Percentiles rank a stretch among this genome's conserved stretches.
phyloP scores from a whole-genome alignment of 2,113 vertebrate species.

The Scartelaos histophorus region DNA sequence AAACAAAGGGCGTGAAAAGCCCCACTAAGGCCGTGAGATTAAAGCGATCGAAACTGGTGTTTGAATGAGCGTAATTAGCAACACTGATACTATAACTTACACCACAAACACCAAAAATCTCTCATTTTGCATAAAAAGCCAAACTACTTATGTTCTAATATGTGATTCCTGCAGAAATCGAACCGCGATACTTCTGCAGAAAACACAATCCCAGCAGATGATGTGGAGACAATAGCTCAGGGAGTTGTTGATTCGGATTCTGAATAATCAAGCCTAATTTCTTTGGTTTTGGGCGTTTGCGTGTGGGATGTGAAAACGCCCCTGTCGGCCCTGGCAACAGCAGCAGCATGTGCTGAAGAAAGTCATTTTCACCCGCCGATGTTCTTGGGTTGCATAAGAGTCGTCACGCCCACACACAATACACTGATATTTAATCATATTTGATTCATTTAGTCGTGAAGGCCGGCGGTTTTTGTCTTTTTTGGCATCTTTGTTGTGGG shows the following conservation, averaged over 20 bases:
- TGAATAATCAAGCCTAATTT: not conserved
- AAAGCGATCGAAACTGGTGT: too few species aligned
- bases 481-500: not conserved
- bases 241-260: constrained; percentile 16
- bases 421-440: not conserved
- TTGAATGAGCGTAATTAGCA: too few species aligned
- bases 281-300: not conserved
- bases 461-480: not conserved
- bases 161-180: too few species aligned
- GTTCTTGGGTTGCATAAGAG: constrained; percentile 32
- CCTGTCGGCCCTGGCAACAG: constrained; percentile 50
- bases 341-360: constrained; percentile 61
- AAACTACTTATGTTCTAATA: too few species aligned
- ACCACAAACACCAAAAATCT: too few species aligned
- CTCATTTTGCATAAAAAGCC: too few species aligned
- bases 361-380: constrained; percentile 37
- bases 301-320: constrained; percentile 25
- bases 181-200: too few species aligned
- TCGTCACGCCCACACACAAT: constrained; percentile 17
- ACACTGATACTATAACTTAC: too few species aligned
- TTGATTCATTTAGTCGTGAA: constrained; percentile 2
- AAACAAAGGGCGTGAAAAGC: constrained; percentile 12
- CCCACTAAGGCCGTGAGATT: not conserved
- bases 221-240: constrained; percentile 26
- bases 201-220: not conserved